phyloP scores from a whole-genome alignment of 2,888 invertebrate genomes.

The Ferrisia virgata region DNA sequence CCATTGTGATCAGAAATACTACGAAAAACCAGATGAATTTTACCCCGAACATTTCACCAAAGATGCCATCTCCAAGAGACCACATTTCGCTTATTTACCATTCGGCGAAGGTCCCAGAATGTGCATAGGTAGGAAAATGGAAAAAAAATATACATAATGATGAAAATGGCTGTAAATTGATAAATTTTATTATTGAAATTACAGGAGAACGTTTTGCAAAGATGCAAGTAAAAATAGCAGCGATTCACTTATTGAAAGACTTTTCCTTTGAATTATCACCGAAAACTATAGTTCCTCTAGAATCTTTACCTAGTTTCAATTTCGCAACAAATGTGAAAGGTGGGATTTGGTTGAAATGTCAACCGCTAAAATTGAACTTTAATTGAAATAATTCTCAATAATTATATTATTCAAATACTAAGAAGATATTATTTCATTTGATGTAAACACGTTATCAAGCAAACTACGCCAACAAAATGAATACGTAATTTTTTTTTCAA shows the following conservation, averaged over 20 bases:
- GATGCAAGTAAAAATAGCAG: neutral
- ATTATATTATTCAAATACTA: too few relatives aligned
- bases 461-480: too few relatives aligned
- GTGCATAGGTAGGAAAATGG: neutral
- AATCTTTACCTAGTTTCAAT: neutral
- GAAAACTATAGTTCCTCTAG: constrained; percentile 16
- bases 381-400: too few relatives aligned
- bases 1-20: neutral
- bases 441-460: too few relatives aligned
- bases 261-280: neutral
- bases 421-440: too few relatives aligned
- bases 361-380: neutral
- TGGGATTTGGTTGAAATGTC: constrained; percentile 5
- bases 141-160: neutral
- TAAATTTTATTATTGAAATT: neutral
- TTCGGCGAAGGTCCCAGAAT: neutral
- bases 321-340: neutral
- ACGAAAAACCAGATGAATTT: neutral
- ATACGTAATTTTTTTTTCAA: too few relatives aligned
- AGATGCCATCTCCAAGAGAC: neutral
- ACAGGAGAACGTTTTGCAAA: neutral
- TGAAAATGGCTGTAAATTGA: neutral
- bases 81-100: neutral
- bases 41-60: neutral
- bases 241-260: neutral